Evolutionary conservation across 2,797 vertebrate genomes (phyloP), one percentile per base, ranked within the genome.

Genomic region (Apodemus agrarius): DNA sequence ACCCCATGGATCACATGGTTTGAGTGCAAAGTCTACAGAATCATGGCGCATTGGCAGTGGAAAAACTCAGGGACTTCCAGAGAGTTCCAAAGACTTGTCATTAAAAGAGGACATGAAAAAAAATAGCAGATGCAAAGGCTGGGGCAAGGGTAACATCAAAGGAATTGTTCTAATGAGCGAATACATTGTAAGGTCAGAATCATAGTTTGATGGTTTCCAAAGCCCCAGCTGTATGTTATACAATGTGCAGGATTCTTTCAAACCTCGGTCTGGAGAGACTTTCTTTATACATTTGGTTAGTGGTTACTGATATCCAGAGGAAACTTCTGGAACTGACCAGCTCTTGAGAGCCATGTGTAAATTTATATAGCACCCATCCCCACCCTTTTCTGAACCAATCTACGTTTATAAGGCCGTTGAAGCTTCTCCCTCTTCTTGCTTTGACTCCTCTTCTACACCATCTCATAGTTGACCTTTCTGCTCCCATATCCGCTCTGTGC

Each of bases 131-230:
- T 91, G 85, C 86, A 92, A 94, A 96, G 82, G 79, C 67, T 67
- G 96, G 49, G 2, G 74, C 61, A 2, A 52, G 89, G 78, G 21
- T 86, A 76, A 95, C 93, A 93, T 97, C 97, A 97, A 97, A 97
- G 93, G 79, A 97, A 91, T 92, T 96, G 87, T 96, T 97, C 97
- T 97, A 97, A 97, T 3, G 8, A 95, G 95, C 1, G 2, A 80
- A 80, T 92, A 40, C 87, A 95, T 96, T 86, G 76, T 83, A 81
- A 1, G 0, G 65, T 97, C 2, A 0, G 90, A 95, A 93, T 96
- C 91, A 74, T 34, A 90, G 87, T 93, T 24, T 88, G 91, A 93
- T 92, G 78, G 81, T 96, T 97, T 94, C 96, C 93, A 89, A 88
- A 92, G 3, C 43, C 40, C 97, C 91, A 87, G 96, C 97, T 97